Evolutionary conservation across 2,113 vertebrate species (phyloP), one percentile per base, ranked within the genome.

Genomic region (Lepisosteus osseus): DNA sequence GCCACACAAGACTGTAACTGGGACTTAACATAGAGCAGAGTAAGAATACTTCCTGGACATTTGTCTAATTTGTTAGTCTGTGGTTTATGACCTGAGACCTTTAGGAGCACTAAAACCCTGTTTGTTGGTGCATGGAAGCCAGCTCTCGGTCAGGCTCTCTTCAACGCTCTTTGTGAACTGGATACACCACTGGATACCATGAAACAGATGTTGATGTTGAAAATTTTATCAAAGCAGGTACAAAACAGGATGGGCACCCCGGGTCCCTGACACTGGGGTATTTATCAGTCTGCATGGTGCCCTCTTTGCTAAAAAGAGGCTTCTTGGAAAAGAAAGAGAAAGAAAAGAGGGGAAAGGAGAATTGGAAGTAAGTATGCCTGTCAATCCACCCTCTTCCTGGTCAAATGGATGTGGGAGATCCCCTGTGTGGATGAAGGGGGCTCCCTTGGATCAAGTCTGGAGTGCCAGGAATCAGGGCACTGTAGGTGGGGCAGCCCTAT

Each of bases 201-300:
- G 85, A 83, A 86, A 79, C 86, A 86, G 88, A 64, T 82, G 68
- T 79, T 88, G 76, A 78, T 82, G 71, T 77, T 85, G 86, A 82
- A 85, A 79, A 82, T 83, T 88, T 84, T 87, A 79, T 88, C 72
- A 88, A 87, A 88, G 89, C 86, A 90, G 90, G 88, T 86, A 70
- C 85, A 88, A 84, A 89, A 84, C 83, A 83, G 77, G 86, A 80
- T 78, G 80, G 77, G 72, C 82, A 86, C 80, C 81, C 83, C 74
- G 81, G 85, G 78, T 86, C 86, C 79, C 78, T 86, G 88, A 85
- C 78, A 82, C 84, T 87, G 89, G 89, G 85, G 83, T 88, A 88
- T 90, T 84, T 85, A 85, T 88, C 86, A 85, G 85, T 88, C 83
- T 82, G 89, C 86, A 89, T 86, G 88, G 80, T 83, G 84, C 75